A percentile compares a stretch with the other conserved stretches of the same genome.
phyloP scores from a whole-genome alignment of 2,113 vertebrate species.

The Pomatorhinus ruficollis region DNA sequence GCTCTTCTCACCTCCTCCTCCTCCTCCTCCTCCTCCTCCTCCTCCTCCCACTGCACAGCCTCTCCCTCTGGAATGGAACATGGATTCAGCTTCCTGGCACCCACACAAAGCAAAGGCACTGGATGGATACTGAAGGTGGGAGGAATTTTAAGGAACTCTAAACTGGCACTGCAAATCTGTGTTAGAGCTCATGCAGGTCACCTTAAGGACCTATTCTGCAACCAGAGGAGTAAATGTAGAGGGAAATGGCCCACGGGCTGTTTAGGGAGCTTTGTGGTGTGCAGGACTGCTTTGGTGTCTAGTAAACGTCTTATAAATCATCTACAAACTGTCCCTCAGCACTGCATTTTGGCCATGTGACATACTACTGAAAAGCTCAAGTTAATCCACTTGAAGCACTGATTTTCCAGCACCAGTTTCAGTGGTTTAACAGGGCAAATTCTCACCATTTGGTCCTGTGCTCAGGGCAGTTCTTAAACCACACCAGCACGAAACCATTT shows the following conservation, averaged over 20 bases:
- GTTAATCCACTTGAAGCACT: background rate
- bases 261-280: background rate
- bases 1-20: background rate
- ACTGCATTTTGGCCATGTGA: background rate
- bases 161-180: background rate
- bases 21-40: background rate
- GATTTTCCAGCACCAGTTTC: background rate
- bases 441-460: background rate
- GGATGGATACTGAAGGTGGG: background rate
- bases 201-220: background rate
- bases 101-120: background rate
- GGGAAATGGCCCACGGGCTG: background rate
- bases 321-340: background rate
- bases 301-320: background rate
- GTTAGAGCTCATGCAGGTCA: background rate
- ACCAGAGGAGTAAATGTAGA: background rate
- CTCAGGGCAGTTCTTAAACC: background rate
- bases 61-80: background rate
- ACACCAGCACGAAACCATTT: background rate
- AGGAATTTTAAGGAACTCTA: constrained; percentile 7
- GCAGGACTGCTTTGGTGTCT: background rate
- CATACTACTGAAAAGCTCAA: background rate
- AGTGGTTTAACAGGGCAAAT: background rate
- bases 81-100: background rate
- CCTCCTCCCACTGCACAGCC: background rate